Evolutionary conservation across 2,113 vertebrate genomes (phyloP).

Genomic region (Coryphaenoides rupestris): DNA sequence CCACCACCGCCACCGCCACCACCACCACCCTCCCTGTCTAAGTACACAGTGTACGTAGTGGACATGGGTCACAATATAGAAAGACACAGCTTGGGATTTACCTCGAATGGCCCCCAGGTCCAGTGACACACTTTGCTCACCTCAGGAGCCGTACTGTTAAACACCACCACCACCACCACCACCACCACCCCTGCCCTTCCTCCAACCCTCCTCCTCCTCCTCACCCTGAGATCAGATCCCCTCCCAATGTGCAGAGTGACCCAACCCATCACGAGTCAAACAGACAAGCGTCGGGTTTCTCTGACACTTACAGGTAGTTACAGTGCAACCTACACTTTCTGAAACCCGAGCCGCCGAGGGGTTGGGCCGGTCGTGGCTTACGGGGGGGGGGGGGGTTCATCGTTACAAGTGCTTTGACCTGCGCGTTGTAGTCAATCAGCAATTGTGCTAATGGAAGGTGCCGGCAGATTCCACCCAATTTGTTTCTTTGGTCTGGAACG

Average conservation of each 20-base stretch:
- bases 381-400: constrained; percentile 23
- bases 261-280: constrained; percentile 45
- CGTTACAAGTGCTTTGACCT: constrained; percentile 36
- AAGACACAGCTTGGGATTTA: constrained; percentile 1
- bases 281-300: no score
- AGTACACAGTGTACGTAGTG: not conserved
- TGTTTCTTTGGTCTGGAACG: no score
- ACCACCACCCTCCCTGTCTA: not conserved
- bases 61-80: not conserved
- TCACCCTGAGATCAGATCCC: constrained; percentile 30
- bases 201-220: no score
- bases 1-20: no score
- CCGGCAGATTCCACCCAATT: no score
- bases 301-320: no score
- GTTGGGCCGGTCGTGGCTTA: constrained; percentile 29
- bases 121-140: constrained; percentile 31
- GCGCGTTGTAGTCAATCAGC: no score
- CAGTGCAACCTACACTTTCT: constrained; percentile 46
- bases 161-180: not conserved
- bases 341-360: constrained; percentile 45
- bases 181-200: not conserved
- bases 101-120: constrained; percentile 22
- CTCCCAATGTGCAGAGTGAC: constrained; percentile 26
- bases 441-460: no score
- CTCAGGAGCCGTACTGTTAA: constrained; percentile 1